phyloP scores from a whole-genome alignment of 2,888 invertebrate genomes.

The Selenia dentaria region DNA sequence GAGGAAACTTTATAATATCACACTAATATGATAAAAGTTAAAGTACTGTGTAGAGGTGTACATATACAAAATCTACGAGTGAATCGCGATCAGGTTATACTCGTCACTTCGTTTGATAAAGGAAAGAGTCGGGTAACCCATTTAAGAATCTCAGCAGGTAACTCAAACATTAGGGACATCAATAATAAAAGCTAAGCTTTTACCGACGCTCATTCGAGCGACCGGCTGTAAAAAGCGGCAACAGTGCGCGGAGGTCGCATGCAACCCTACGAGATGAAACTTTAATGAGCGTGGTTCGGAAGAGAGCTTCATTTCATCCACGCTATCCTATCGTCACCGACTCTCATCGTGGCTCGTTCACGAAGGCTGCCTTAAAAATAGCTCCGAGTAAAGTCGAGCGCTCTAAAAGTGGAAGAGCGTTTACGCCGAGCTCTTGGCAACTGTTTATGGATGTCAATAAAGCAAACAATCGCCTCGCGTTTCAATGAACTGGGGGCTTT shows the following conservation, averaged over 20 bases:
- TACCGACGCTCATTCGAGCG: conserved; percentile 31
- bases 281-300: conserved; percentile 35
- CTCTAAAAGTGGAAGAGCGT: conserved; percentile 22
- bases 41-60: no score
- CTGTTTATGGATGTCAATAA: conserved; percentile 20
- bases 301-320: conserved; percentile 20
- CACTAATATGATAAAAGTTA: no score
- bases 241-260: conserved; percentile 23
- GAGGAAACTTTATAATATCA: no score
- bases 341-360: not conserved
- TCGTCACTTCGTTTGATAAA: no score
- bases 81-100: no score
- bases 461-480: conserved; percentile 17
- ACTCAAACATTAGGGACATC: conserved; percentile 29
- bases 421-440: conserved; percentile 11
- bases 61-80: no score
- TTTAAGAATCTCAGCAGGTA: conserved; percentile 15
- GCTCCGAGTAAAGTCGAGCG: conserved; percentile 19
- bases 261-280: conserved; percentile 36
- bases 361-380: conserved; percentile 25
- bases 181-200: conserved; percentile 25
- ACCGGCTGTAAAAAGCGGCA: conserved; percentile 23
- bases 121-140: conserved; percentile 14
- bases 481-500: conserved; percentile 6
- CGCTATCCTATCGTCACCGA: conserved; percentile 25